Evolutionary conservation across 2,797 vertebrate species (phyloP).

Genomic region (Crax fasciolata): DNA sequence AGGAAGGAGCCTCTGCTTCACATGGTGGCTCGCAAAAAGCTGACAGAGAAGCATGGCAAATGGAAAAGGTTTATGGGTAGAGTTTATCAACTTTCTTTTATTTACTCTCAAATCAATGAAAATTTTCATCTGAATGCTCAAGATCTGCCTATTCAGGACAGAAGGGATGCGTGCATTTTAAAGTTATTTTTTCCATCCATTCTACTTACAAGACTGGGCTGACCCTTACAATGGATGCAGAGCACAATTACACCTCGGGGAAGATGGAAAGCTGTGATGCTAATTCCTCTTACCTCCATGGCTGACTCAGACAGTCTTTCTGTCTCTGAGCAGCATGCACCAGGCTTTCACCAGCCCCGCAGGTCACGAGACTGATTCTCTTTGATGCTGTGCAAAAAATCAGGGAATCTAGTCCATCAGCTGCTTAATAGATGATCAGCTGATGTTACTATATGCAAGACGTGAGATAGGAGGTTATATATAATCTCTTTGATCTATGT

Average conservation of each 20-base stretch:
- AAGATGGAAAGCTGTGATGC: neutral
- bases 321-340: accelerated
- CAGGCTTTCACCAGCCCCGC: neutral
- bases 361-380: neutral
- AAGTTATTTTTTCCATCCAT: neutral
- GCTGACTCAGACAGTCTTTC: neutral
- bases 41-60: neutral
- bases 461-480: neutral
- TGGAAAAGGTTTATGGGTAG: neutral
- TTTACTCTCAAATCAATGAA: neutral
- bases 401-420: neutral
- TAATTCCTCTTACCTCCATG: neutral
- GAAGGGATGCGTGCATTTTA: accelerated
- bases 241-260: accelerated
- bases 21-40: neutral
- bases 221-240: accelerated
- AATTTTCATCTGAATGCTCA: neutral
- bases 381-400: neutral
- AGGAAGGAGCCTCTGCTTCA: neutral
- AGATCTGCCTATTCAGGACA: neutral
- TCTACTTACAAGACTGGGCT: neutral
- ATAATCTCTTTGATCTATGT: neutral
- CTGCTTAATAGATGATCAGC: neutral
- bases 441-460: neutral
- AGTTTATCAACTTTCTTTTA: neutral